phyloP scores from a whole-genome alignment of 2,797 vertebrate genomes.

The Chelonia mydas region DNA sequence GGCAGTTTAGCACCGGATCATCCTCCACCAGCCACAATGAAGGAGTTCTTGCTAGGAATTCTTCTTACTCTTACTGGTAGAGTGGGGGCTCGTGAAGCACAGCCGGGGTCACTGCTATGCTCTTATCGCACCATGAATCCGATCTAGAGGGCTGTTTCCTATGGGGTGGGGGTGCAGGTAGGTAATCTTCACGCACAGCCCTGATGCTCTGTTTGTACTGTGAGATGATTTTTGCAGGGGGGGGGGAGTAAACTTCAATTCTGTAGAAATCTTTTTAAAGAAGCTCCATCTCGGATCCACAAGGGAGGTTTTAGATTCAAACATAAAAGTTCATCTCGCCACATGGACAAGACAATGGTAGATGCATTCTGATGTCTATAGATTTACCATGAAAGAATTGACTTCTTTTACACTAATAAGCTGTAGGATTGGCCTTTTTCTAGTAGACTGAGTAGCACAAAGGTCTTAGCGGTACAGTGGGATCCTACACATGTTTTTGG shows the following conservation, averaged over 20 bases:
- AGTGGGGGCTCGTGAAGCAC: not conserved
- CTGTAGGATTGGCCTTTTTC: not conserved
- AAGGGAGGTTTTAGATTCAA: conserved; percentile 17
- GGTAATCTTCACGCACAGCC: not conserved
- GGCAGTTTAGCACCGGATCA: not conserved
- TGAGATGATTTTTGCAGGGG: not conserved
- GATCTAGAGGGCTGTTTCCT: not conserved
- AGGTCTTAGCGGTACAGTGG: not conserved
- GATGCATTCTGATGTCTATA: not conserved
- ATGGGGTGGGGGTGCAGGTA: not conserved
- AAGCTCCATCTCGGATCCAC: not conserved
- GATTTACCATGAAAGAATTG: not conserved
- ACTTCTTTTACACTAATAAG: not conserved
- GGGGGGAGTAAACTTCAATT: conserved; percentile 10
- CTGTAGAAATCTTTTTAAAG: conserved; percentile 7
- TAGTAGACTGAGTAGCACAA: not conserved
- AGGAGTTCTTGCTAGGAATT: not conserved
- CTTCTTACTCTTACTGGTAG: not conserved
- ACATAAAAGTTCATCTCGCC: not conserved
- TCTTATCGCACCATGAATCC: not conserved
- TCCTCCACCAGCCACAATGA: rapidly evolving
- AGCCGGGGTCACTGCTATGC: not conserved
- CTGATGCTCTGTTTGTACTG: not conserved
- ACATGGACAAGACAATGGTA: not conserved
- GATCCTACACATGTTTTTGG: not conserved